Base-by-base conservation (phyloP, 1,140 invertebrate genomes). In the Leucophenga varia region DNA sequence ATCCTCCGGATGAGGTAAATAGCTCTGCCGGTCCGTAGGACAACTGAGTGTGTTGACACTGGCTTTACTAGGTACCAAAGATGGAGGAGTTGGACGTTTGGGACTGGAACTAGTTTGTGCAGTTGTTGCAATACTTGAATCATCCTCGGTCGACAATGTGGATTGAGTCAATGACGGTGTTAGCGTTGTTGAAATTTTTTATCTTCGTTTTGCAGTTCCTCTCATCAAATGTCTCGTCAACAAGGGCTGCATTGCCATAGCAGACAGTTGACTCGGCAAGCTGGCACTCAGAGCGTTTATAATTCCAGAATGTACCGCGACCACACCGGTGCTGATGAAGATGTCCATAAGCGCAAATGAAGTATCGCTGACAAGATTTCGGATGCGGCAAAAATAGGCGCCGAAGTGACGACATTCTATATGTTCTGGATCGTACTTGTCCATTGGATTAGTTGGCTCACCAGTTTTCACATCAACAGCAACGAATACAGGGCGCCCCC, bases 381-480 rank as follows among this genome's bases (percentile, higher is more conserved):
- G 52, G 52, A 46, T 54, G 47, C n/a, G 52, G 52, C 10, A 48
- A 19, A 38, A 54, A 44, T 54, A 54, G 6, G 34, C 20, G 2
- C 47, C 52, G 31, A 22, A 32, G 19, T 54, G 41, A 9, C 30
- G 31, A 16, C 52, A 54, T 14, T 13, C 10, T 2, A 54, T 16
- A 8, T 45, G 19, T 31, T 41, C 9, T 2, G 51, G 41, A 30
- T 53, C 36, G 20, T 46, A 49, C 2, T 14, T 13, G 2, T 2
- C 12, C 32, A 52, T 30, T 2, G 44, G 38, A 18, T 52, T 22
- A 5, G 45, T 16, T 10, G 16, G 5, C 3, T 21, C 9, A 14
- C 37, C 37, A 10, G 37, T 52, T 5, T 10, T 14, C 2, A 41
- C 28, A 36, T 40, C 37, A 3, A 43, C 13, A 13, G 49, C 37